phyloP scores from a whole-genome alignment of 2,888 invertebrate species.

The Platycheirus albimanus region DNA sequence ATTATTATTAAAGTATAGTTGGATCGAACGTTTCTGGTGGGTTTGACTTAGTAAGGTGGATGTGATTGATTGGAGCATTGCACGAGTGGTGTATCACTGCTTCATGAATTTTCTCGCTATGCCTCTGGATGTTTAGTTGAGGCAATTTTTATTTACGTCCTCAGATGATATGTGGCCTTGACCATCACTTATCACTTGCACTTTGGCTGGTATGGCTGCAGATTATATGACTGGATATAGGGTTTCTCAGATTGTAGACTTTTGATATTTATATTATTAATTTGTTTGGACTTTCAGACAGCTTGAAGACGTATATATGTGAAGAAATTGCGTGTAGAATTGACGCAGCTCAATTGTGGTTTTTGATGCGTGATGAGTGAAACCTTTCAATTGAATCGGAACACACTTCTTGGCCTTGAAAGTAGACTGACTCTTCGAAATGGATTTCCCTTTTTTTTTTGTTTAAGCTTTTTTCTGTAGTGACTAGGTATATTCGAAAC shows the following conservation, averaged over 20 bases:
- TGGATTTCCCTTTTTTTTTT: no score
- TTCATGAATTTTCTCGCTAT: conserved; percentile 2
- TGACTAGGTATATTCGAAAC: no score
- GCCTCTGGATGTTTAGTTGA: background rate
- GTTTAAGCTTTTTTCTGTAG: no score
- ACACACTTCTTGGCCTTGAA: no score
- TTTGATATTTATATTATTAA: conserved; percentile 10
- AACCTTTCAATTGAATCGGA: conserved; percentile 29
- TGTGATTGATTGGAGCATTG: conserved; percentile 62
- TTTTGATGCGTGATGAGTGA: conserved; percentile 33
- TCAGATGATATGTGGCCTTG: conserved; percentile 45
- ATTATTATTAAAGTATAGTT: conserved; percentile 37
- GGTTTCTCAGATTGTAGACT: conserved; percentile 1
- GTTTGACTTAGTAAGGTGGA: conserved; percentile 17
- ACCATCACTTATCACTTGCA: conserved; percentile 43
- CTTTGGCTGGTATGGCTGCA: conserved; percentile 12
- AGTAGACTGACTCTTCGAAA: no score
- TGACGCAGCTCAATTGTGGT: background rate
- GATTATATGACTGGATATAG: background rate
- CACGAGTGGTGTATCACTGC: conserved; percentile 29
- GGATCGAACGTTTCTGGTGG: conserved; percentile 22
- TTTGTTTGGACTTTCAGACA: conserved; percentile 6
- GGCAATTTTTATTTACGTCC: conserved; percentile 28
- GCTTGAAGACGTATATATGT: conserved; percentile 11
- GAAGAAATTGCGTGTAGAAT: conserved; percentile 1